Evolutionary conservation across 2,113 vertebrate genomes (phyloP).

Genomic region (Neodon shergylaensis): DNA sequence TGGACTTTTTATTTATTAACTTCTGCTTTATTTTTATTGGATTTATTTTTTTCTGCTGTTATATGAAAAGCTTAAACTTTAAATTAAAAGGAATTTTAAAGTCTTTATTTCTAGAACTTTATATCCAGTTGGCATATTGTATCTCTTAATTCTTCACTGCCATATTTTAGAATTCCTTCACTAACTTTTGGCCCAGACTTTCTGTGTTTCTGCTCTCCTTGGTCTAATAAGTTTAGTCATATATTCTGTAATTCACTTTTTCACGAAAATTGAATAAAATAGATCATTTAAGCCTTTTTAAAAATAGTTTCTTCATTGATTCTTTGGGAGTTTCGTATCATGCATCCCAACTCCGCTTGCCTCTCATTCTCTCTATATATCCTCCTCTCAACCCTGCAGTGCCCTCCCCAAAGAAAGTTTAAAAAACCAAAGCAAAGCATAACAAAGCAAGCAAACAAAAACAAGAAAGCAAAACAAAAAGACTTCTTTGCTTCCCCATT

Average conservation of each 20-base stretch:
- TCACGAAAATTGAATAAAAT: conserved; percentile 24
- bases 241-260: conserved; percentile 12
- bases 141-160: conserved; percentile 43
- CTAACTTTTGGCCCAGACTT: neutral
- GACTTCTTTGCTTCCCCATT: neutral
- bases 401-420: neutral
- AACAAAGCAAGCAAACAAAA: neutral
- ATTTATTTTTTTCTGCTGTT: conserved; percentile 30
- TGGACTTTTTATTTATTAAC: neutral
- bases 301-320: neutral
- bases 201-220: conserved; percentile 7
- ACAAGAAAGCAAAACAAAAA: neutral
- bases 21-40: conserved; percentile 9
- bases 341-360: neutral
- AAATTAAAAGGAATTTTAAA: conserved; percentile 22
- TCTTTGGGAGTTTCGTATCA: neutral
- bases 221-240: neutral
- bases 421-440: neutral
- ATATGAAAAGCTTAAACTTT: conserved; percentile 16
- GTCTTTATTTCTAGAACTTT: conserved; percentile 27
- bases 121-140: conserved; percentile 21
- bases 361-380: neutral
- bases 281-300: neutral
- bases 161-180: neutral
- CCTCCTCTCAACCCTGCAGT: neutral